phyloP scores from a whole-genome alignment of 1,140 invertebrate genomes.

The Atta cephalotes region DNA sequence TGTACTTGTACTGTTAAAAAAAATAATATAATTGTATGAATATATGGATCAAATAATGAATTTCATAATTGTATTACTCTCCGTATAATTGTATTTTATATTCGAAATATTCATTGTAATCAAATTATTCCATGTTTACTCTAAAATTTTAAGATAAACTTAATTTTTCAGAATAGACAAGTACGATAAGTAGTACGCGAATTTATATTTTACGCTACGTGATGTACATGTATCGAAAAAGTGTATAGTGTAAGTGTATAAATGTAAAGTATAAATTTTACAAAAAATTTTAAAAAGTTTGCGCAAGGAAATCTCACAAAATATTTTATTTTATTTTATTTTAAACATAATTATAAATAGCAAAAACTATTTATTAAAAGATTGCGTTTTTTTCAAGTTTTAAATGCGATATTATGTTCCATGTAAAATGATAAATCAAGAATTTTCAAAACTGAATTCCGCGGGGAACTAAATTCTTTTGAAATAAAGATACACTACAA shows the following conservation, averaged over 20 bases:
- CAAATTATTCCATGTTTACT: neutral
- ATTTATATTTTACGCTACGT: slow-evolving; percentile 9
- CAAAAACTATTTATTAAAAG: neutral
- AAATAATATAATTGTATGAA: no score
- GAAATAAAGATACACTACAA: neutral
- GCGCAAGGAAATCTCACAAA: neutral
- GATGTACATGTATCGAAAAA: neutral
- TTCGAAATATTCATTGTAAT: slow-evolving; percentile 2
- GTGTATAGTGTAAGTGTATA: no score
- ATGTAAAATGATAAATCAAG: neutral
- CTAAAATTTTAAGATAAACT: neutral
- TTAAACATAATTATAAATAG: neutral
- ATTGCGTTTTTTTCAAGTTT: neutral
- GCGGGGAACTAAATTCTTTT: slow-evolving; percentile 11
- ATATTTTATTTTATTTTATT: slow-evolving; percentile 5
- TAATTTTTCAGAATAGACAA: slow-evolving; percentile 2
- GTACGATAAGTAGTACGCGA: neutral
- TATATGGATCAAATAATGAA: neutral
- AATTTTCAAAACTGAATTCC: slow-evolving; percentile 20
- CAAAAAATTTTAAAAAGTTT: neutral
- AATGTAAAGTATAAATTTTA: neutral
- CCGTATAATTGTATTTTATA: neutral
- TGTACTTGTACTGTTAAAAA: neutral
- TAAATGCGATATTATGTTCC: neutral
- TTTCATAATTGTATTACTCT: neutral